Evolutionary conservation across 2,888 invertebrate genomes (phyloP).

Genomic region (Eristalis arbustorum): DNA sequence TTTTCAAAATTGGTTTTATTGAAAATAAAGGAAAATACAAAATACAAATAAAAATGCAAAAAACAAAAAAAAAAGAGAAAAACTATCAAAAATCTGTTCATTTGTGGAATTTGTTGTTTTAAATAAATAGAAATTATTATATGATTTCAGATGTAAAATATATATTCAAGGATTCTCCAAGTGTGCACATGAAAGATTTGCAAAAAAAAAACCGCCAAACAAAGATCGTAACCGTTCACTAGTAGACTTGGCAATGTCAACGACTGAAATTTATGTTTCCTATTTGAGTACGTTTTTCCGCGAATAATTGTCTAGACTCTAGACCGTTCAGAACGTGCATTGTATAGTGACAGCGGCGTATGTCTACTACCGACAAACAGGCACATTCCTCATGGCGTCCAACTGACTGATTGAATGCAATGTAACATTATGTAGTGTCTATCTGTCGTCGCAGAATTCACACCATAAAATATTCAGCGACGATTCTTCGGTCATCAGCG

Average conservation of each 20-base stretch:
- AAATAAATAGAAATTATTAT: neutral
- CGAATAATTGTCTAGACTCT: neutral
- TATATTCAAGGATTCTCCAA: neutral
- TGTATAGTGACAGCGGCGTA: neutral
- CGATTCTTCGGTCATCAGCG: too few species aligned
- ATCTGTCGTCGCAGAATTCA: too few species aligned
- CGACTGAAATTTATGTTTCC: neutral
- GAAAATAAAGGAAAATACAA: slow-evolving; percentile 4
- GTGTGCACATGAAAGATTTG: slow-evolving; percentile 23
- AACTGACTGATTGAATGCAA: neutral
- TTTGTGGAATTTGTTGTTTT: slow-evolving; percentile 22
- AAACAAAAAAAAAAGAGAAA: slow-evolving; percentile 11
- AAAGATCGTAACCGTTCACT: neutral
- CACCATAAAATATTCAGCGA: too few species aligned
- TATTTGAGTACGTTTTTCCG: neutral
- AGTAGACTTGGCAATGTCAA: neutral
- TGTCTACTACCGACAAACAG: neutral
- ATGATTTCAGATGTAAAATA: neutral
- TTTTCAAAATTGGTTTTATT: slow-evolving; percentile 27
- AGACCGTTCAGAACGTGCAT: neutral
- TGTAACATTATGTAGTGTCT: neutral
- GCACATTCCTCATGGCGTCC: neutral
- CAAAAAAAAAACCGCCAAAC: neutral
- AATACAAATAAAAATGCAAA: slow-evolving; percentile 14
- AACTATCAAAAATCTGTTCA: slow-evolving; percentile 31